Conservation (phyloP, 2,113 vertebrate species). For the Hemiscyllium ocellatum region DNA sequence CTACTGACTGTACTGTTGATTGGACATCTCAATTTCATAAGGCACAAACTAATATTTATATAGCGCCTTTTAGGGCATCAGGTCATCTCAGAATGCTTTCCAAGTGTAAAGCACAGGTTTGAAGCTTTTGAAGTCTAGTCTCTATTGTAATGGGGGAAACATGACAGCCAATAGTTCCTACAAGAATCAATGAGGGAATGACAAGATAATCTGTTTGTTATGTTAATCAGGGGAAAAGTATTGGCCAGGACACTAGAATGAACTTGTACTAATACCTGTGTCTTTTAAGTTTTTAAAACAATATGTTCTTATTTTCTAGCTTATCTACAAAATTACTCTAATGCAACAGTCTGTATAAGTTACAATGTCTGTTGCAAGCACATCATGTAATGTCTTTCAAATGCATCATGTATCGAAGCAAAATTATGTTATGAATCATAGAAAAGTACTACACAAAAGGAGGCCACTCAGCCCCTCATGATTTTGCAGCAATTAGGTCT, state of each 20-base stretch:
- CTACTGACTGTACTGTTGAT: background rate
- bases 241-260: background rate
- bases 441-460: background rate
- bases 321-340: background rate
- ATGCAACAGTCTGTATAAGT: background rate
- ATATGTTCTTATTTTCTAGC: background rate
- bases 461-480: too few relatives aligned
- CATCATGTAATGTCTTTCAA: background rate
- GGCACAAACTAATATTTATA: too few relatives aligned
- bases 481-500: too few relatives aligned
- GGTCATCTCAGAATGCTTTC: too few relatives aligned
- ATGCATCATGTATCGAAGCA: background rate
- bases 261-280: background rate
- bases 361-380: background rate
- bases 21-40: background rate
- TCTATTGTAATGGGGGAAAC: background rate
- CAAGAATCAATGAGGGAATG: background rate
- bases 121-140: background rate
- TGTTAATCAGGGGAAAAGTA: background rate
- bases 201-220: background rate
- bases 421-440: background rate
- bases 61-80: too few relatives aligned
- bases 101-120: too few relatives aligned
- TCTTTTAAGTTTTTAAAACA: background rate
- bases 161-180: background rate